phyloP scores from a whole-genome alignment of 1,140 invertebrate genomes.

The Probaryconus sp. region DNA sequence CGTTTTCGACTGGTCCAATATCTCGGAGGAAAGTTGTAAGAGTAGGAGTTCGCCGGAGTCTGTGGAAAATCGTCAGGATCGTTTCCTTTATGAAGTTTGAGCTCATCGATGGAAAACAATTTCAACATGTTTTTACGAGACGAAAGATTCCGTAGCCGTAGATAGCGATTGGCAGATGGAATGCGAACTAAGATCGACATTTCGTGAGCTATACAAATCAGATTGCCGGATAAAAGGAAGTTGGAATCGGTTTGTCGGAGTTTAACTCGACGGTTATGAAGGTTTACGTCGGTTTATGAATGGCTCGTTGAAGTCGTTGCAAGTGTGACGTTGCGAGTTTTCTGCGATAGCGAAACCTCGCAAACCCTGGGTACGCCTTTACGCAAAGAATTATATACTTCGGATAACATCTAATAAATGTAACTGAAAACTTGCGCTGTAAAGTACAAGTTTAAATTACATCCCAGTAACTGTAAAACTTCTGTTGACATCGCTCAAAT shows the following conservation, averaged over 20 bases:
- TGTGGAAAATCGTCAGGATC: conserved; percentile 18
- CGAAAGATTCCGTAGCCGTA: conserved; percentile 1
- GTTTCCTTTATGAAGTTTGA: conserved; percentile 42
- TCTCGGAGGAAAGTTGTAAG: too few species aligned
- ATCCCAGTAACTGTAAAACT: too few species aligned
- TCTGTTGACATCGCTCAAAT: too few species aligned
- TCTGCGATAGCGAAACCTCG: conserved; percentile 23
- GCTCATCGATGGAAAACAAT: conserved; percentile 40
- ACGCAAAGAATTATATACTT: too few species aligned
- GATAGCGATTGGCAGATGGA: conserved; percentile 16
- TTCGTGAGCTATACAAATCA: conserved; percentile 48
- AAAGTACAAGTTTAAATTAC: too few species aligned
- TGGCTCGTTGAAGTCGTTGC: conserved; percentile 10
- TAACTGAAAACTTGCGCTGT: too few species aligned
- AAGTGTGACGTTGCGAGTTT: too few species aligned
- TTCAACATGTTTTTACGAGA: conserved; percentile 34
- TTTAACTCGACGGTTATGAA: conserved; percentile 49
- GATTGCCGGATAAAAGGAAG: conserved; percentile 41
- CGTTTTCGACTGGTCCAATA: too few species aligned
- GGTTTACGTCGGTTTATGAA: conserved; percentile 19
- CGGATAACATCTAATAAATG: too few species aligned
- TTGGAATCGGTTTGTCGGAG: conserved; percentile 23
- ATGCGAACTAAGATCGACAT: conserved; percentile 20
- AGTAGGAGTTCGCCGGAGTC: neutral
- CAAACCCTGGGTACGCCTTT: too few species aligned